Base-by-base conservation (phyloP, 2,113 vertebrate genomes). In the Pollimyrus isidori region DNA sequence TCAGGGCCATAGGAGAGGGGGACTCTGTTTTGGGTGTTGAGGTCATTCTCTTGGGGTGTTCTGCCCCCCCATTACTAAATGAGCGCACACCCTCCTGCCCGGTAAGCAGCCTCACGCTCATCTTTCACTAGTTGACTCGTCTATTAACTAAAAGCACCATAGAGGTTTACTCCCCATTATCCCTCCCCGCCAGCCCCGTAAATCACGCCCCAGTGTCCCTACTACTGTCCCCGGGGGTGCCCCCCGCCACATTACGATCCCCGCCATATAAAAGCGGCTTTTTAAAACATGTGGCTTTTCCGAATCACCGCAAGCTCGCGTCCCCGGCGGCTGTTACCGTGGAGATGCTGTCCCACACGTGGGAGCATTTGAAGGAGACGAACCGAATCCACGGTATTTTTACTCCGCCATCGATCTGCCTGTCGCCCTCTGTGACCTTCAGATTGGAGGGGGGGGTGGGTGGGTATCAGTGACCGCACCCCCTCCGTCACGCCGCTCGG, bases 121-220 rank as follows among this genome's bases (percentile, higher is more conserved):
- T 96, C 94, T 94, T 95, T 95, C 94, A 95, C 93, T 94, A 90
- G 90, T 89, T 95, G 94, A 95, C 95, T 95, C 91, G 93, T 94
- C 94, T 94, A 95, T 96, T 95, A 96, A 95, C 94, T 95, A 96
- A 95, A 95, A 95, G 95, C 94, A 94, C 93, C 82, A 89, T 93
- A 91, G 92, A 94, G 94, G 94, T 95, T 94, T 96, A 93, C 93
- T 96, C 93, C 93, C 94, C 94, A 96, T 96, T 95, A 95, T 94
- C 95, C 93, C 95, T 95, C 95, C 95, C 94, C 91, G 92, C 92
- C 93, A 89, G 91, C 92, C 80, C 92, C 92, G 94, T 96, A 94
- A 94, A 94, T 96, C 95, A 95, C 58, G 5, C 46, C 62, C 76
- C n/a, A 15, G 48, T 53, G 49, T 69, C 91, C 88, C 89, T n/a